Conservation (phyloP, 2,888 invertebrate genomes). For the Chymomyza amoena region DNA sequence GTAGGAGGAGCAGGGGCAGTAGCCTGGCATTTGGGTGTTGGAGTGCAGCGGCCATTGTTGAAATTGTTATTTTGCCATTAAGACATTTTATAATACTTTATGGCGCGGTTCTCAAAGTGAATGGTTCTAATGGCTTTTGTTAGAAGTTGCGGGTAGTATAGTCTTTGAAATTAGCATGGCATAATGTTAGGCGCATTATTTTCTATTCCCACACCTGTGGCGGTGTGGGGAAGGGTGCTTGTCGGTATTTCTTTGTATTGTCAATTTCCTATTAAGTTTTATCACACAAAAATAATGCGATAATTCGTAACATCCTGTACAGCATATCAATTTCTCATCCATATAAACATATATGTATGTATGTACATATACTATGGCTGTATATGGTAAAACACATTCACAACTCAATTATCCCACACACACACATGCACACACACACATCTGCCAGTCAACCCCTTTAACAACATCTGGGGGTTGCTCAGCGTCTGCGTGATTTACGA, state of each 20-base stretch:
- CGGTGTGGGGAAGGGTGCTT: background rate
- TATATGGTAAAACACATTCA: conserved; percentile 53
- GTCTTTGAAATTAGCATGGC: conserved; percentile 45
- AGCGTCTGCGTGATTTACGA: conserved; percentile 73
- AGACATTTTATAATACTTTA: conserved; percentile 74
- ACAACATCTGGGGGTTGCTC: conserved; percentile 17
- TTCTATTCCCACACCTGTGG: background rate
- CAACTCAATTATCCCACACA: conserved; percentile 71
- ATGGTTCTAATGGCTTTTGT: conserved; percentile 36
- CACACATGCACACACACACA: conserved; percentile 27
- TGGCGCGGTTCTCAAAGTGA: conserved; percentile 37
- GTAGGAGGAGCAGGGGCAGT: no score
- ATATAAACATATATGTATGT: conserved; percentile 11
- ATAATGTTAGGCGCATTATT: background rate
- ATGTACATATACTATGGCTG: background rate
- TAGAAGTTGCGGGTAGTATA: conserved; percentile 8
- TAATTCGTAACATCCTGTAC: conserved; percentile 64
- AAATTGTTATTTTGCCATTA: conserved; percentile 68
- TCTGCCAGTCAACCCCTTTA: conserved; percentile 46
- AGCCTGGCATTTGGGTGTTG: background rate
- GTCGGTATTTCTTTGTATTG: background rate
- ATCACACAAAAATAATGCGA: conserved; percentile 53
- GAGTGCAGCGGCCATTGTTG: conserved; percentile 50
- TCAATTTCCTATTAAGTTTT: conserved; percentile 34
- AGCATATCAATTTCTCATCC: conserved; percentile 67